Conservation (phyloP, 2,888 invertebrate genomes). For the Abrostola tripartita region DNA sequence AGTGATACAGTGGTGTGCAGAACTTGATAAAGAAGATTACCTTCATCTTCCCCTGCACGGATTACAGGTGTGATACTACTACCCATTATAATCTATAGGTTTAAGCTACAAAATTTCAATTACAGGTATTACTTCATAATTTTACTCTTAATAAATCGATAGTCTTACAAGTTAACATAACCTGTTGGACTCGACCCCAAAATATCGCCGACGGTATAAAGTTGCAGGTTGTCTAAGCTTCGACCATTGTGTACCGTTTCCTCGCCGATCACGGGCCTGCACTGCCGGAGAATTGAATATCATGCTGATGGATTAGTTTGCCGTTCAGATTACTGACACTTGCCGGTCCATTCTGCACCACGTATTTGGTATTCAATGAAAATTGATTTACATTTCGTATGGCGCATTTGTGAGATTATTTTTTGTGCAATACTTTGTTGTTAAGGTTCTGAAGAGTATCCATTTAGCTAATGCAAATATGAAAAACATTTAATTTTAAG, state of each 20-base stretch:
- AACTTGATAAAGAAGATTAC: no score
- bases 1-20: no score
- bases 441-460: no score
- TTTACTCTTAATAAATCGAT: background rate
- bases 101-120: background rate
- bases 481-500: no score
- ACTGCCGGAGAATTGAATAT: constrained; percentile 46
- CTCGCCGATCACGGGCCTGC: constrained; percentile 9
- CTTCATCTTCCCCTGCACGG: no score
- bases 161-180: constrained; percentile 8
- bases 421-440: background rate
- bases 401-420: background rate
- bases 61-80: no score
- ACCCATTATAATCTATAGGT: no score
- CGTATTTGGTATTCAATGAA: constrained; percentile 17
- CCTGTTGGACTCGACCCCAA: constrained; percentile 26
- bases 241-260: constrained; percentile 34
- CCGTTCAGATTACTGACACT: constrained; percentile 42
- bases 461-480: no score
- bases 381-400: constrained; percentile 22
- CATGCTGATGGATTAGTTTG: constrained; percentile 56
- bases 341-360: constrained; percentile 20
- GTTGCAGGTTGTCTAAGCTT: constrained; percentile 39
- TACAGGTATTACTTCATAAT: background rate
- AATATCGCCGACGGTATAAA: constrained; percentile 30